A percentile compares a stretch with the other conserved stretches of the same genome.
phyloP scores from a whole-genome alignment of 2,797 vertebrate species.

The Sebastes oblongus region DNA sequence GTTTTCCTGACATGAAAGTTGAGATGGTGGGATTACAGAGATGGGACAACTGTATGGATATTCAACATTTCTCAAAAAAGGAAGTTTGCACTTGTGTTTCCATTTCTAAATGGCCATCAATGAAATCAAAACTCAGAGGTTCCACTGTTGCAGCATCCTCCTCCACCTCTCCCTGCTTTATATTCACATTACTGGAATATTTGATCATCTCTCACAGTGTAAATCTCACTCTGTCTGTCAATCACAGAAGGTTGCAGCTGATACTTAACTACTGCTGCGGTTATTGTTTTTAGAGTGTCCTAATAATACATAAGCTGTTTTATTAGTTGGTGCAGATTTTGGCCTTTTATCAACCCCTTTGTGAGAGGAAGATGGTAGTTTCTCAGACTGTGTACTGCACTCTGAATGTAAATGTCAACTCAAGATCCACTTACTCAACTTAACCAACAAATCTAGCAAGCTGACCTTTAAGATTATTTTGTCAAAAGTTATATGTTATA shows the following conservation, averaged over 20 bases:
- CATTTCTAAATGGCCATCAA: not conserved
- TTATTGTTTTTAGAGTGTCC: not conserved
- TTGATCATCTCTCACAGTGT: not conserved
- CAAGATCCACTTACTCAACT: not conserved
- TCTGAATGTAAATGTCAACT: not conserved
- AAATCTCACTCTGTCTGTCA: not conserved
- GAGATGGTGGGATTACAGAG: not conserved
- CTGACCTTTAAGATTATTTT: not conserved
- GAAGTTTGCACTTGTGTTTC: not conserved
- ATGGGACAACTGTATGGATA: not conserved
- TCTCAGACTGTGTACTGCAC: no score
- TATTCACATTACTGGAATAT: not conserved
- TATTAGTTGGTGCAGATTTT: no score
- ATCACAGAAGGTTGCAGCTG: not conserved
- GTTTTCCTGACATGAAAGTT: not conserved
- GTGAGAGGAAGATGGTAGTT: no score
- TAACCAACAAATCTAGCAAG: not conserved
- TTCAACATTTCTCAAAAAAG: not conserved
- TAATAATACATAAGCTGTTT: no score
- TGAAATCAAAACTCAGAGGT: not conserved
- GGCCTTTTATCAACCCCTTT: no score
- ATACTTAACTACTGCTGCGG: not conserved
- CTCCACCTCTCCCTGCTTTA: no score
- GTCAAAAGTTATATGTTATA: not conserved
- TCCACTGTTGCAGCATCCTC: not conserved